phyloP scores from a whole-genome alignment of 2,797 vertebrate genomes.

The Naso thynnoides region DNA sequence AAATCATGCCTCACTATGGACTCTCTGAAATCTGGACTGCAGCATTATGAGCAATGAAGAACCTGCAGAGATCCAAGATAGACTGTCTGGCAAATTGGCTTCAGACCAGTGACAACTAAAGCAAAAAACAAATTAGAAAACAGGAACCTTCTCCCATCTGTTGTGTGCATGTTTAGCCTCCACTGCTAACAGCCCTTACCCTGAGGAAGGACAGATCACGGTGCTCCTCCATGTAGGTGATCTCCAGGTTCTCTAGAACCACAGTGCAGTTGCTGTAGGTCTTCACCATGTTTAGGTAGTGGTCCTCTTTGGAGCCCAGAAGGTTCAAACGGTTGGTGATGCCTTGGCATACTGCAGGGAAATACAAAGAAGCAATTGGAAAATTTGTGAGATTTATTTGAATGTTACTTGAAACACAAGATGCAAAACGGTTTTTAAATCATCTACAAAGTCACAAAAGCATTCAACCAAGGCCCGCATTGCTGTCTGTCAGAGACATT shows the following conservation, averaged over 20 bases:
- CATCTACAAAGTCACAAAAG: constrained; percentile 21
- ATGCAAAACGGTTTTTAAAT: constrained; percentile 7
- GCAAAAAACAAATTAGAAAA: constrained; percentile 17
- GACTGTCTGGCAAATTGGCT: constrained; percentile 10
- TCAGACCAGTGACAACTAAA: constrained; percentile 20
- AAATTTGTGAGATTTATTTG: constrained; percentile 5
- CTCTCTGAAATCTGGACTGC: constrained; percentile 27
- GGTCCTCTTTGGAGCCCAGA: constrained; percentile 88
- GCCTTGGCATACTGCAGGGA: constrained; percentile 91
- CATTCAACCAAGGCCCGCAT: constrained; percentile 12
- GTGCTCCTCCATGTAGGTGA: constrained; percentile 88
- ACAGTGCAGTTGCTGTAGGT: constrained; percentile 96
- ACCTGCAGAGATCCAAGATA: constrained; percentile 8
- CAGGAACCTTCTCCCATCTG: constrained; percentile 8
- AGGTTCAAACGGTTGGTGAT: constrained; percentile 89
- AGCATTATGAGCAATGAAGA: constrained; percentile 10
- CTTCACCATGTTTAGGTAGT: constrained; percentile 92
- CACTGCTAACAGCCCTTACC: constrained; percentile 78
- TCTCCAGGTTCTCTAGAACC: constrained; percentile 95
- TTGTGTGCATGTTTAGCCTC: constrained; percentile 10
- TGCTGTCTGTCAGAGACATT: constrained; percentile 32
- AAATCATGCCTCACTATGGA: constrained; percentile 29
- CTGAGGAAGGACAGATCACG: constrained; percentile 92
- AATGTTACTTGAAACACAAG: constrained; percentile 13
- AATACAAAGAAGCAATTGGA: background rate